phyloP scores from a whole-genome alignment of 2,797 vertebrate species.

The Chromobotia macracanthus region DNA sequence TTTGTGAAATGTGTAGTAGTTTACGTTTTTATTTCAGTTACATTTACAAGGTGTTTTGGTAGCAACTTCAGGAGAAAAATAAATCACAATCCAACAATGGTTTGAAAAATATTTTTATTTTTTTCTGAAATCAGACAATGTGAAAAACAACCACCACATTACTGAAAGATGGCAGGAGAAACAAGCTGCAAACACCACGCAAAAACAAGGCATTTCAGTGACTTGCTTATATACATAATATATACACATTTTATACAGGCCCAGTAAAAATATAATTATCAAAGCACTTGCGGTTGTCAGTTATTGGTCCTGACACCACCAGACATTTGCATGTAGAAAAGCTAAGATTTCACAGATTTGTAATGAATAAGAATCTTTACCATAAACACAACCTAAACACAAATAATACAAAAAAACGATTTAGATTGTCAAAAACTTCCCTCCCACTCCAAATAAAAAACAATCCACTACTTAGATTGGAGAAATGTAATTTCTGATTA shows the following conservation, averaged over 20 bases:
- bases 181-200: conserved; percentile 78
- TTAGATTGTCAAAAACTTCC: conserved; percentile 68
- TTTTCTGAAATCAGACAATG: conserved; percentile 73
- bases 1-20: background rate
- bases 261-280: conserved; percentile 79
- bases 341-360: conserved; percentile 55
- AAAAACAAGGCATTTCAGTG: conserved; percentile 80
- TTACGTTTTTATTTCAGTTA: background rate
- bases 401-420: conserved; percentile 70
- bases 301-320: conserved; percentile 64
- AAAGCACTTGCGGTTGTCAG: conserved; percentile 74
- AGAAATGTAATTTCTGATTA: conserved; percentile 70
- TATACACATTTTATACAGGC: conserved; percentile 74
- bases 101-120: conserved; percentile 76
- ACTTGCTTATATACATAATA: conserved; percentile 79
- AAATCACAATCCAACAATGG: conserved; percentile 40
- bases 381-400: conserved; percentile 65
- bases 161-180: conserved; percentile 78
- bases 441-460: conserved; percentile 56
- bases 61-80: background rate
- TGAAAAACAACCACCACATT: conserved; percentile 76
- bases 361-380: conserved; percentile 68
- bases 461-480: conserved; percentile 62
- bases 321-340: conserved; percentile 79
- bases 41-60: background rate